A percentile compares a stretch with the other conserved stretches of the same genome.
These are phyloP conservation scores for Hypotaenidia philippensis DNA, from an alignment of 2,797 vertebrate genomes.

Conservation along the genomic window DNA sequence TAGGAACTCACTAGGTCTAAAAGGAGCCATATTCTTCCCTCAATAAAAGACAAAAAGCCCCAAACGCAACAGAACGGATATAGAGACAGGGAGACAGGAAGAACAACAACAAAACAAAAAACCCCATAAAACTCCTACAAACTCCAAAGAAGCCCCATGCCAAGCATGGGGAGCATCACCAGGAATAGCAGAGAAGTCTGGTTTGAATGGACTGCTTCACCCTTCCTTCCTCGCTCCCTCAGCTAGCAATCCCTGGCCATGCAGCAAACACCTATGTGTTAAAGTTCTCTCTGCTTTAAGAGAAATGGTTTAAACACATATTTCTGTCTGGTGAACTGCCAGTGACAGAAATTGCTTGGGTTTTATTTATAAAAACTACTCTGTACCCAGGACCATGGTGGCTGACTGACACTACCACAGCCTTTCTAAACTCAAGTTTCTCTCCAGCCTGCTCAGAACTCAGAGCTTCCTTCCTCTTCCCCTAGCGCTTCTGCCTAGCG, in stretches of 20 bases:
- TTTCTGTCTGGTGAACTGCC: neutral
- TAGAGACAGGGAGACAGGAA: neutral
- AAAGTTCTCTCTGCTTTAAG: neutral
- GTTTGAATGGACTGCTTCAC: neutral
- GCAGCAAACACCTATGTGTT: neutral
- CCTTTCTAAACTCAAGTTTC: neutral
- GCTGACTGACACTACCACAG: neutral
- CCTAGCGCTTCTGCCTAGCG: fast-evolving
- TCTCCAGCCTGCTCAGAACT: neutral
- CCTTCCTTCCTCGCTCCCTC: neutral
- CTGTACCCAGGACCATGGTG: neutral
- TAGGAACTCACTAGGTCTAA: neutral
- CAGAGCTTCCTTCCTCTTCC: neutral
- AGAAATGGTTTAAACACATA: neutral
- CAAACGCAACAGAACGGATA: neutral
- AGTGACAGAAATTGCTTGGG: neutral
- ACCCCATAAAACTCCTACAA: neutral
- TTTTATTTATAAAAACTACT: neutral
- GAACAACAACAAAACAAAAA: neutral
- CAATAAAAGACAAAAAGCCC: neutral
- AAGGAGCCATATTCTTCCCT: neutral
- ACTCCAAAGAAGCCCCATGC: neutral
- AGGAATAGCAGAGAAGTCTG: neutral
- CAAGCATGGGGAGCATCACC: neutral
- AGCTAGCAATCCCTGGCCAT: neutral